Conservation (phyloP, 1,140 invertebrate species). For the Drosophila aff. region DNA sequence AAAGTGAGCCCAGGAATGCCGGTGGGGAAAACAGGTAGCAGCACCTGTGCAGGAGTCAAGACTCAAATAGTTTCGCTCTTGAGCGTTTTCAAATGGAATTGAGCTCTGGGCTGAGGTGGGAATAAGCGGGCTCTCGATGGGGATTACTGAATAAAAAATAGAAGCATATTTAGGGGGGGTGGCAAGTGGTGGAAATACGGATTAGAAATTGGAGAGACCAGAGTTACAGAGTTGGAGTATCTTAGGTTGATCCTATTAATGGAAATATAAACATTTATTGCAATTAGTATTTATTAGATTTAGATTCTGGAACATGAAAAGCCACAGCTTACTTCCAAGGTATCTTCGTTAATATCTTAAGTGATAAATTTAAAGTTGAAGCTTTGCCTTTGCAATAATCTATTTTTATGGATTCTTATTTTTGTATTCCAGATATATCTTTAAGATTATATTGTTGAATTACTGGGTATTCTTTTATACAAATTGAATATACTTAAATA, state of each 20-base stretch:
- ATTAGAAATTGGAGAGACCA: background rate
- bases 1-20: slow-evolving; percentile 26
- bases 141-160: background rate
- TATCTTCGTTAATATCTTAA: too few relatives aligned
- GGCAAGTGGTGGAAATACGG: background rate
- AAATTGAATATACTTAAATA: too few relatives aligned
- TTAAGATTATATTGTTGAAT: too few relatives aligned
- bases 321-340: too few relatives aligned
- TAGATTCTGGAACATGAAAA: too few relatives aligned
- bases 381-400: too few relatives aligned
- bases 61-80: slow-evolving; percentile 10
- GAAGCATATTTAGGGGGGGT: background rate
- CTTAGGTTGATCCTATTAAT: background rate
- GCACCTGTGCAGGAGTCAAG: background rate
- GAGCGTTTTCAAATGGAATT: background rate
- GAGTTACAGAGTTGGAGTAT: background rate
- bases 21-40: background rate
- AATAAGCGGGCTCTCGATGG: slow-evolving; percentile 2
- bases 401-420: too few relatives aligned
- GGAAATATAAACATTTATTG: background rate
- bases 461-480: too few relatives aligned
- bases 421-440: too few relatives aligned
- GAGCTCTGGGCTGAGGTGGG: background rate
- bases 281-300: too few relatives aligned
- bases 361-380: too few relatives aligned